Evolutionary conservation across 2,113 vertebrate genomes (phyloP), one percentile per base, ranked within the genome.

Genomic region (Erythrocercus mccallii): DNA sequence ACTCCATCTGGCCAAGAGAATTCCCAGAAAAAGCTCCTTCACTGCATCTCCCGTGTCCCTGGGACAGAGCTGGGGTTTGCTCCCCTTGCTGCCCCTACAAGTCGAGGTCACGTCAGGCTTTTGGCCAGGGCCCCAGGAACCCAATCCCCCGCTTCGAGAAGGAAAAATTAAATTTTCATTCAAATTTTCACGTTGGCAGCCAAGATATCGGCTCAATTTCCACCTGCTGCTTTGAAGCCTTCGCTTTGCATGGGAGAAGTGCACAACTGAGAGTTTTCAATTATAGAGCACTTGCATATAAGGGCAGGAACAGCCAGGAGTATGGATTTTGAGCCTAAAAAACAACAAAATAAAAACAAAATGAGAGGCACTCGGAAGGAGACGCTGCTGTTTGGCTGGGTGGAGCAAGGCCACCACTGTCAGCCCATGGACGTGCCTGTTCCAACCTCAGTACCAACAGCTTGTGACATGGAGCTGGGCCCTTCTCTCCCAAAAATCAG

Each of bases 171-270:
- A 88, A 80, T 94, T 96, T 91, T 79, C 69, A 58, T 81, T 96
- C 92, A 73, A 94, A 94, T 94, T 94, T 91, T 94, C 90, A 89
- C 96, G 95, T 91, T 0, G 3, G 71, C 84, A 42, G 86, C 92
- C 53, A 61, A 80, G 88, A 56, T 64, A 53, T 61, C n/a, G 21
- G 89, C 86, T 96, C 94, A 51, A 96, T 97, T 96, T 89, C 95
- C 92, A 92, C 97, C 97, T 87, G 92, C 97, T 96, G 96, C 87
- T 91, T 50, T 23, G 53, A 70, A 92, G 93, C 53, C 87, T 88
- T 58, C 0, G 5, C 93, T 92, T 92, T 89, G 94, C 86, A 91
- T 45, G 92, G 89, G 61, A 86, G 92, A 62, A 81, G 73, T 2
- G 1, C 79, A 54, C 84, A 72, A 22, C 84, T 44, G 89, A 70